phyloP scores from a whole-genome alignment of 2,113 vertebrate species.

The Argyrosomus japonicus region DNA sequence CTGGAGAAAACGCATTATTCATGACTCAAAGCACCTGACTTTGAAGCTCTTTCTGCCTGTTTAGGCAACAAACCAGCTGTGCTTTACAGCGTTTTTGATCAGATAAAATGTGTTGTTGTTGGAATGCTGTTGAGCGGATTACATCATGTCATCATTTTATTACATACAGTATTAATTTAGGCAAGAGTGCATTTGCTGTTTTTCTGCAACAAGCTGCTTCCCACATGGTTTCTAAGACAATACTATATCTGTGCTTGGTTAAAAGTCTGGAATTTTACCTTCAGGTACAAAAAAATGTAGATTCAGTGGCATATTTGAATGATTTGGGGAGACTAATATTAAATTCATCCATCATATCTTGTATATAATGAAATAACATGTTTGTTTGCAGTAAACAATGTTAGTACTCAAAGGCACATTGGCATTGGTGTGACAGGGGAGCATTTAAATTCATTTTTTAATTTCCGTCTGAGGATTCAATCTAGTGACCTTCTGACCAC shows the following conservation, averaged over 20 bases:
- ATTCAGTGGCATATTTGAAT: neutral
- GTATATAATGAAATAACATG: neutral
- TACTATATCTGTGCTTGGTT: neutral
- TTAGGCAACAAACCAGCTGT: neutral
- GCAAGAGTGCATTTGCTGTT: neutral
- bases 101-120: neutral
- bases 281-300: neutral
- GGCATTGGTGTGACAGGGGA: neutral
- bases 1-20: neutral
- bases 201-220: slow-evolving; percentile 1
- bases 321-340: neutral
- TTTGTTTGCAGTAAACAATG: neutral
- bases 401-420: neutral
- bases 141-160: neutral
- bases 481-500: neutral
- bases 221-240: neutral
- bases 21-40: neutral
- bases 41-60: neutral
- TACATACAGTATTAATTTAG: neutral
- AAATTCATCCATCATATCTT: neutral
- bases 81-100: neutral
- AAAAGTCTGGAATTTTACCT: neutral
- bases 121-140: neutral
- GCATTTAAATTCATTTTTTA: neutral
- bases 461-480: neutral